Base-by-base conservation (phyloP, 37 sponge, comb jelly and placozoan genomes). In the Hormiphora californensis region DNA sequence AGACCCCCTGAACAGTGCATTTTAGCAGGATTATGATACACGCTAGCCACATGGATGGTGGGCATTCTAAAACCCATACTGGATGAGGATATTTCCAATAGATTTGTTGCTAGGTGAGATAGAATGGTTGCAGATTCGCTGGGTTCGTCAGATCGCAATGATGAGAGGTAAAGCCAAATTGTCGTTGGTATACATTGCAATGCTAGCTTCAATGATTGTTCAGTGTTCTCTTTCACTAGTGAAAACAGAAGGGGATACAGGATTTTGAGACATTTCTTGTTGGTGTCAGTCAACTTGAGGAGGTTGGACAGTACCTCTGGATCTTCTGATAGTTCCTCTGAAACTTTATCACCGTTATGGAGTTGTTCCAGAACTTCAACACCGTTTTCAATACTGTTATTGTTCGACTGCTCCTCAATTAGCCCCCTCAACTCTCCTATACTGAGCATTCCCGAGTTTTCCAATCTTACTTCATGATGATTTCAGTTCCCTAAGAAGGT, bases 21-120 rank as follows among this genome's bases (percentile, higher is more conserved):
- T 28, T 33, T 73, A 19, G 81, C 81, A 0, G 81, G 81, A 30
- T 73, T 33, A 28, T 73, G 81, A 46, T 73, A 73, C 41, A 73
- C 81, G 3, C 46, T 43, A 1, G 43, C 43, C 81, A 73, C 43
- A 46, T 73, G 81, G 81, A 73, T 73, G 7, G 81, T 43, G 44
- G 81, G 81, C 15, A 73, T 1, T 3, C 81, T 37, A 19, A 73
- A 73, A 4, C 12, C 21, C 46, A 73, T 43, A 30, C 44, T 30
- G 22, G 4, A 5, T 8, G 28, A 19, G 21, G 40, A 43, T 23
- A 19, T 9, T 9, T n/a, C 35, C 9, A 73, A 41, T 11, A 8
- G 12, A 28, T 73, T 73, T n/a, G n/a, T n/a, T 4, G 81, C 81
- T 3, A 73, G 46, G 44, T 73, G 35, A 0, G 23, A 19, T 43